phyloP scores from a whole-genome alignment of 2,113 vertebrate species.

The Clarias magur region DNA sequence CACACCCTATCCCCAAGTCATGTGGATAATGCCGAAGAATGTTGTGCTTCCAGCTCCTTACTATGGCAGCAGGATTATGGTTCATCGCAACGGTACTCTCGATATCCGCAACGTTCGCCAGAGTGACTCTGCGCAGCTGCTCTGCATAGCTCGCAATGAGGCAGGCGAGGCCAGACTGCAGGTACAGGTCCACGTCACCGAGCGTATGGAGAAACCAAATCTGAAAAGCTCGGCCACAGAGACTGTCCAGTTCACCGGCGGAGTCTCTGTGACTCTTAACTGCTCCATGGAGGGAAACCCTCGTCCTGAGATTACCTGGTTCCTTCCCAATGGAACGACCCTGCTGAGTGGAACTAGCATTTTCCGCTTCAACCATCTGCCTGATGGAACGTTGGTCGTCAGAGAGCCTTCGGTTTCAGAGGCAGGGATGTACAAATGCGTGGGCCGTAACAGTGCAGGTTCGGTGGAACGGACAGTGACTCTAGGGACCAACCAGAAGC shows the following conservation, averaged over 20 bases:
- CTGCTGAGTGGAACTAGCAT: constrained; percentile 65
- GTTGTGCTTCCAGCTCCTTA: constrained; percentile 86
- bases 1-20: constrained; percentile 73
- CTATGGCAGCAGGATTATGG: constrained; percentile 81
- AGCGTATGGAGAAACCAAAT: constrained; percentile 66
- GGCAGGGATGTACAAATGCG: constrained; percentile 77
- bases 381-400: constrained; percentile 74
- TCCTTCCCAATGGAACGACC: constrained; percentile 77
- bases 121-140: constrained; percentile 78
- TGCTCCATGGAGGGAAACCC: constrained; percentile 77
- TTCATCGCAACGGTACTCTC: constrained; percentile 86
- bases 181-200: constrained; percentile 78
- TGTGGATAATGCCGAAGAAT: constrained; percentile 88
- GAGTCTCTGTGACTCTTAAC: constrained; percentile 76
- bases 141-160: constrained; percentile 82
- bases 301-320: constrained; percentile 72
- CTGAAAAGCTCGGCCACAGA: constrained; percentile 72
- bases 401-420: constrained; percentile 63
- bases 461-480: constrained; percentile 72
- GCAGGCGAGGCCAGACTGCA: constrained; percentile 78
- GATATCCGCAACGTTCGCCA: constrained; percentile 76
- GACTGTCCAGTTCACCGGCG: constrained; percentile 68
- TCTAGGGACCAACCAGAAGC: constrained; percentile 70
- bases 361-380: constrained; percentile 69
- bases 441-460: constrained; percentile 73